Percentiles rank a stretch among this genome's conserved stretches.
Conservation (phyloP, 1,140 invertebrate genomes). For the Acyrthosiphon pisum region DNA sequence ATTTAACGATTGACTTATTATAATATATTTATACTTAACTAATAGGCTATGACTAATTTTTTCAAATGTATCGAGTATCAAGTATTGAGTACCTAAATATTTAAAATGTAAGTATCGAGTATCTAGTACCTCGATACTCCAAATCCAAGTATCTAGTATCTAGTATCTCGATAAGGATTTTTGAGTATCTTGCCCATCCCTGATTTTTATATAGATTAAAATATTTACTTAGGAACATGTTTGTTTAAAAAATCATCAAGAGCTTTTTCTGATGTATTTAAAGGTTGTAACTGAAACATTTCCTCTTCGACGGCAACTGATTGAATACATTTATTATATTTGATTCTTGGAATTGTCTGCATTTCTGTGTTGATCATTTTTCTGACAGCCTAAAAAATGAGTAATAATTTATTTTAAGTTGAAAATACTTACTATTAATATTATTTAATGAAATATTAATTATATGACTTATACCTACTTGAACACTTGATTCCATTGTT, state of each 20-base stretch:
- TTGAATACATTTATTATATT: constrained; percentile 48
- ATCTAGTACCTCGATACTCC: too few species aligned
- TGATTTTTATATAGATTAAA: not conserved
- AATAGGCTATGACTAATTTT: too few species aligned
- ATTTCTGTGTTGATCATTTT: constrained; percentile 18
- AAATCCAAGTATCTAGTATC: too few species aligned
- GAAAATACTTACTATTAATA: not conserved
- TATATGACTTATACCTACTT: not conserved
- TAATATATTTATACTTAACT: too few species aligned
- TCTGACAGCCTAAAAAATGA: not conserved
- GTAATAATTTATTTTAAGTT: not conserved
- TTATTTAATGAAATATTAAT: not conserved
- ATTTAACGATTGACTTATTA: too few species aligned
- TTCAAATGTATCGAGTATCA: too few species aligned
- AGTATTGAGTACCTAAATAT: too few species aligned
- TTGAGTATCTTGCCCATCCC: too few species aligned
- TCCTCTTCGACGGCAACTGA: constrained; percentile 22
- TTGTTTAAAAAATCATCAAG: constrained; percentile 39
- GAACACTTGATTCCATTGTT: not conserved
- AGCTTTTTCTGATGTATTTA: not conserved
- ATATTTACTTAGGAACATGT: constrained; percentile 49
- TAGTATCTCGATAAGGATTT: too few species aligned
- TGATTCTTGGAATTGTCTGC: constrained; percentile 43
- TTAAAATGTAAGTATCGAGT: too few species aligned
- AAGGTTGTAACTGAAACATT: constrained; percentile 34